Percentiles rank a stretch among this genome's conserved stretches.
These are phyloP conservation scores for Melanotaenia parkinsoni DNA, from an alignment of 2,797 vertebrate species.

Conservation along the genomic window DNA sequence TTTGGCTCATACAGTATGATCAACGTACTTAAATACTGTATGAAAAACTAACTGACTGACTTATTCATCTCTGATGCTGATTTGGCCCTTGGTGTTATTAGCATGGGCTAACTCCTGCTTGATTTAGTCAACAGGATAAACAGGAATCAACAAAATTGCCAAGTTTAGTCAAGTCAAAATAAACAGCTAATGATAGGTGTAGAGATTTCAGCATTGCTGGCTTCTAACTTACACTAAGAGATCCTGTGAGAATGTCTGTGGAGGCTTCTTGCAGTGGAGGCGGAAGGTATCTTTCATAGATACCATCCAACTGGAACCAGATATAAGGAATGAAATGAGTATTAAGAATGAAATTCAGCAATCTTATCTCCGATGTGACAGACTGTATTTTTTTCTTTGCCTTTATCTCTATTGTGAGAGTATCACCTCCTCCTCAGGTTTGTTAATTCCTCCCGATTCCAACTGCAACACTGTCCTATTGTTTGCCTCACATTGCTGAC, in stretches of 20 bases:
- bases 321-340: conserved; percentile 1
- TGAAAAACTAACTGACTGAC: no score
- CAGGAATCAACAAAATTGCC: conserved; percentile 28
- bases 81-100: conserved; percentile 21
- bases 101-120: conserved; percentile 41
- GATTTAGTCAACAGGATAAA: conserved; percentile 37
- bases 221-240: neutral
- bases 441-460: conserved; percentile 30
- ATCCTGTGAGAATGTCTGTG: neutral
- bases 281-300: conserved; percentile 14
- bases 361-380: conserved; percentile 32
- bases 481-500: conserved; percentile 10
- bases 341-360: conserved; percentile 17
- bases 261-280: neutral
- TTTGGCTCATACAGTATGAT: no score
- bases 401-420: conserved; percentile 16
- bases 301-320: conserved; percentile 4
- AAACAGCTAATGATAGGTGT: conserved; percentile 29
- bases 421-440: neutral
- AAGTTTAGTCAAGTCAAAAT: conserved; percentile 46
- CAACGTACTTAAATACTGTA: no score
- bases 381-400: conserved; percentile 13
- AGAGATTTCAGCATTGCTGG: neutral
- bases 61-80: conserved; percentile 24
- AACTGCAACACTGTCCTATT: neutral